Base-by-base conservation (phyloP, 2,888 invertebrate genomes). In the Stenolophus ochropezus region DNA sequence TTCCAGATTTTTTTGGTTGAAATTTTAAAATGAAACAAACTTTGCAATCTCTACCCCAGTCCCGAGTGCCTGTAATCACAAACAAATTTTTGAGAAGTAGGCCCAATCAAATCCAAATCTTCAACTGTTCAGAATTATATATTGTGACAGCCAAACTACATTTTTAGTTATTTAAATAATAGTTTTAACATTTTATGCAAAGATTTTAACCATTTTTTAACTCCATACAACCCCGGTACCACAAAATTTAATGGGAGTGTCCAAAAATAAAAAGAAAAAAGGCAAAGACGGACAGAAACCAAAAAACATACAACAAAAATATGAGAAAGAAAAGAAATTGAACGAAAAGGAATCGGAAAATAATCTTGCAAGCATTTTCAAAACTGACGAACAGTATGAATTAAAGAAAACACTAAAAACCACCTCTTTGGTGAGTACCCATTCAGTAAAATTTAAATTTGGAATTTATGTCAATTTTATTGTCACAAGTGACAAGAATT, bases 341-440 rank as follows among this genome's bases (percentile, higher is more conserved):
- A 75, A 25, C 8, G 75, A 53, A 8, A 75, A 53, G 4, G 75
- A 75, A 21, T 25, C 56, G 21, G 75, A 75, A 75, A 53, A 53
- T 51, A 75, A 23, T 5, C 18, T 75, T n/a, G 14, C 21, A 11
- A 27, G 6, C 25, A 8, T 75, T 53, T 75, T 88, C 84, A 86
- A 83, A 74, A 82, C 71, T 47, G 86, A 86, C 25, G 89, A 89
- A 83, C 83, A 88, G 14, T 83, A 85, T 18, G 86, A 86, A 75
- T 84, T 89, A 21, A 87, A 86, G 75, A 84, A 83, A 27, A 85
- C 86, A 3, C 82, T 88, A 20, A 87, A 87, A 84, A 85, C 83
- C 53, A 87, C 87, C 83, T 88, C 89, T 83, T 84, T 88, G 85
- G 89, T 89, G 86, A 84, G 85, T 83, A 42, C 33, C 1, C 1